phyloP scores from a whole-genome alignment of 2,888 invertebrate species.

The Eutolmus rufibarbis region DNA sequence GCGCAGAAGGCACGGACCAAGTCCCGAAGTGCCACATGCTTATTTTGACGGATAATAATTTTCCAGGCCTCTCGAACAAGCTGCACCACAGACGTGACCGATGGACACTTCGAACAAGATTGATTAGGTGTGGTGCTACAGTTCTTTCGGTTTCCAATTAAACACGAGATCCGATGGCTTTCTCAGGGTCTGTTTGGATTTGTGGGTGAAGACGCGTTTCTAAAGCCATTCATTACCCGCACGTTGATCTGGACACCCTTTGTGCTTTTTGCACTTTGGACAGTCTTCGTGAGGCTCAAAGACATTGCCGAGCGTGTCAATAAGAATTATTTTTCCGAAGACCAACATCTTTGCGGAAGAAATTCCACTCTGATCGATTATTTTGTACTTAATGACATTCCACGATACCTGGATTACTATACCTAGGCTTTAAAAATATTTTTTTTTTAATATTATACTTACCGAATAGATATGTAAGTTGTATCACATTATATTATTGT shows the following conservation, averaged over 20 bases:
- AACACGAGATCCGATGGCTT: neutral
- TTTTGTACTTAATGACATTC: neutral
- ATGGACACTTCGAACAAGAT: conserved; percentile 38
- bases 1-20: neutral
- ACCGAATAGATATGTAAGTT: neutral
- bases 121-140: conserved; percentile 39
- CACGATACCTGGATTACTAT: neutral
- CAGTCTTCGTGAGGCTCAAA: neutral
- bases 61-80: neutral
- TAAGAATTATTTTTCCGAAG: neutral
- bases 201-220: neutral
- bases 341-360: neutral
- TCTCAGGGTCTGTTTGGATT: conserved; percentile 20
- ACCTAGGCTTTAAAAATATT: too few relatives aligned
- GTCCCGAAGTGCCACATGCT: neutral
- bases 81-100: conserved; percentile 19
- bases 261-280: neutral
- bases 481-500: too few relatives aligned
- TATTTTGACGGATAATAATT: conserved; percentile 31
- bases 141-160: conserved; percentile 40
- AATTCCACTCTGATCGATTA: neutral
- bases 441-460: too few relatives aligned
- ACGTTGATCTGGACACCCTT: neutral
- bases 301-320: neutral
- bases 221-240: neutral